Conservation (phyloP, 1,140 invertebrate species). For the Marisa cornuarietis region DNA sequence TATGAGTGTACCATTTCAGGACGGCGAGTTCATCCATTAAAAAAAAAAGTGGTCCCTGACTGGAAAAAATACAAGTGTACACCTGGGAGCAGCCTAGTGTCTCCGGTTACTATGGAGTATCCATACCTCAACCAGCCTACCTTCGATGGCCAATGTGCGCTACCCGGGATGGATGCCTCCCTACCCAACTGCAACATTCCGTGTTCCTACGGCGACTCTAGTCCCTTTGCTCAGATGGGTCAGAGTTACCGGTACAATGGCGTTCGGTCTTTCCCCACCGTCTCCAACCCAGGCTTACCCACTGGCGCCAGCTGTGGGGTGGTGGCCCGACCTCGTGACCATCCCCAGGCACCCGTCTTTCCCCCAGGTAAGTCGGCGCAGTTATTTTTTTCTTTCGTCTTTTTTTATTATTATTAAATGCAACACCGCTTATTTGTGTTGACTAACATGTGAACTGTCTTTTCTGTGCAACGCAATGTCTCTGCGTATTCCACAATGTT, state of each 20-base stretch:
- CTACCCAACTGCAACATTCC: conserved; percentile 73
- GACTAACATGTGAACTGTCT: too few species aligned
- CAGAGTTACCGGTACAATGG: conserved; percentile 59
- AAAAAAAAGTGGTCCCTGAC: too few species aligned
- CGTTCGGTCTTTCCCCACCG: conserved; percentile 53
- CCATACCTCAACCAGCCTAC: conserved; percentile 28
- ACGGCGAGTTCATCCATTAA: too few species aligned
- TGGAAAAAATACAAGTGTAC: too few species aligned
- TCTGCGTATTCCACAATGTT: too few species aligned
- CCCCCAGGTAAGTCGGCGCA: conserved; percentile 56
- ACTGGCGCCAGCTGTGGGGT: conserved; percentile 50
- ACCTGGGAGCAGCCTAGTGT: too few species aligned
- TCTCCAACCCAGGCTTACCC: conserved; percentile 46
- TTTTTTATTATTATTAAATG: neutral
- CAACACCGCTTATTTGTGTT: too few species aligned
- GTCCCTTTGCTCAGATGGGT: conserved; percentile 87
- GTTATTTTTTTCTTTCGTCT: neutral
- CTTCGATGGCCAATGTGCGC: conserved; percentile 47
- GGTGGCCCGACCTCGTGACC: conserved; percentile 56
- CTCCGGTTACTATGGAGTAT: conserved; percentile 23
- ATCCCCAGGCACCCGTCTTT: conserved; percentile 57
- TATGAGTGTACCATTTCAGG: too few species aligned
- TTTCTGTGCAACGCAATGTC: too few species aligned
- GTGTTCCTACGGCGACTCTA: conserved; percentile 83
- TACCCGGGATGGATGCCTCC: conserved; percentile 73